Evolutionary conservation across 2,113 vertebrate genomes (phyloP), one percentile per base, ranked within the genome.

Genomic region (Upupa epops): DNA sequence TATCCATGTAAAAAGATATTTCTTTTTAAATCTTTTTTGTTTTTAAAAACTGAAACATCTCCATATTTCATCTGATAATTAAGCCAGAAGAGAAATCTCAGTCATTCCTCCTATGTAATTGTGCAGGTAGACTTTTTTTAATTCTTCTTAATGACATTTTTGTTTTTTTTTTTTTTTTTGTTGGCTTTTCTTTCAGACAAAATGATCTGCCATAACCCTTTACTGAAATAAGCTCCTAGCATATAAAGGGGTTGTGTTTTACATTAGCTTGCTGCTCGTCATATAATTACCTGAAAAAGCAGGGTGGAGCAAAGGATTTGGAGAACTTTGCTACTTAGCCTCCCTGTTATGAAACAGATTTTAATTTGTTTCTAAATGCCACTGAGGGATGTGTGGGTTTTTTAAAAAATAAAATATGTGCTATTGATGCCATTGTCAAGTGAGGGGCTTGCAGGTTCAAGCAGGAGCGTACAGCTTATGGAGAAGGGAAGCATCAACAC

Each of bases 201-300:
- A 88, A 80, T 24, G 45, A 22, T 87, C 80, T 88, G 68, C 83
- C 48, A 55, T 86, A 86, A 86, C 21, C 54, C 17, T n/a, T n/a
- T 66, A 52, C 48, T 88, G 52, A 92, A 88, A 92, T 91, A 81
- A 82, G 45, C n/a, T 84, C 8, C 45, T 84, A 68, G 29, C 34
- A 54, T 69, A 61, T 84, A 69, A 89, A 92, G 60, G 88, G 5
- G 17, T 74, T 93, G 85, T 74, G 28, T 73, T 91, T 83, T 81
- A 90, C 60, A 52, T 90, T 83, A 80, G 64, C 60, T 60, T 86
- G 56, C 80, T 92, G 40, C 58, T 92, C 94, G 26, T 90, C 86
- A 25, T 86, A 24, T 81, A 88, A 70, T 86, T 34, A 77, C 61
- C 58, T 78, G 34, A 91, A 93, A 94, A 89, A 5, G 49, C 36